Conservation (phyloP, 2,888 invertebrate genomes). For the Tenthredo notha region DNA sequence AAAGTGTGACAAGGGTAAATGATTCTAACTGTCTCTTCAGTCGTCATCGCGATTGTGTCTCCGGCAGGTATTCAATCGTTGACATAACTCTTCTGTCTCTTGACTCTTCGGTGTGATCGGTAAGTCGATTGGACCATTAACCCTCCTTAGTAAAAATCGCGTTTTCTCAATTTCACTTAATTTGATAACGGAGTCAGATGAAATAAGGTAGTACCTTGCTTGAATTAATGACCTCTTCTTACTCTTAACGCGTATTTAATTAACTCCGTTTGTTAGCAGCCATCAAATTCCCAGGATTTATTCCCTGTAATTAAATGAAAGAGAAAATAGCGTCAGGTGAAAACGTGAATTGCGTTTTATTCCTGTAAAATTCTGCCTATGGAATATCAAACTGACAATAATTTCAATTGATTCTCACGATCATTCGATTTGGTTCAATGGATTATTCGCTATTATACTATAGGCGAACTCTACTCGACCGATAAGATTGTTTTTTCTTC, state of each 20-base stretch:
- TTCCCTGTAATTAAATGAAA: slow-evolving; percentile 32
- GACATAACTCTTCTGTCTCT: slow-evolving; percentile 59
- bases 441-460: neutral
- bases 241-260: slow-evolving; percentile 20
- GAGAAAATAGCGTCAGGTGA: slow-evolving; percentile 26
- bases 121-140: slow-evolving; percentile 26
- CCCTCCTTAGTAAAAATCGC: neutral
- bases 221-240: slow-evolving; percentile 34
- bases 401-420: slow-evolving; percentile 44
- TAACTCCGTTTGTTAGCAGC: neutral
- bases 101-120: slow-evolving; percentile 3
- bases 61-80: slow-evolving; percentile 58
- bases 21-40: neutral
- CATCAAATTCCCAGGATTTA: slow-evolving; percentile 41
- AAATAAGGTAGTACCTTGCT: neutral
- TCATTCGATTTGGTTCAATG: slow-evolving; percentile 28
- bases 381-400: neutral
- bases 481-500: neutral
- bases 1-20: slow-evolving; percentile 51
- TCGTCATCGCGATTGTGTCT: slow-evolving; percentile 45
- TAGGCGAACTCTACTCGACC: neutral
- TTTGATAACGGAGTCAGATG: neutral
- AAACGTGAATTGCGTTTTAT: neutral
- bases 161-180: slow-evolving; percentile 1
- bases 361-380: neutral